Percentiles rank a stretch among this genome's conserved stretches.
phyloP scores from a whole-genome alignment of 2,888 invertebrate species.

The Leptinotarsa rubiginosa region DNA sequence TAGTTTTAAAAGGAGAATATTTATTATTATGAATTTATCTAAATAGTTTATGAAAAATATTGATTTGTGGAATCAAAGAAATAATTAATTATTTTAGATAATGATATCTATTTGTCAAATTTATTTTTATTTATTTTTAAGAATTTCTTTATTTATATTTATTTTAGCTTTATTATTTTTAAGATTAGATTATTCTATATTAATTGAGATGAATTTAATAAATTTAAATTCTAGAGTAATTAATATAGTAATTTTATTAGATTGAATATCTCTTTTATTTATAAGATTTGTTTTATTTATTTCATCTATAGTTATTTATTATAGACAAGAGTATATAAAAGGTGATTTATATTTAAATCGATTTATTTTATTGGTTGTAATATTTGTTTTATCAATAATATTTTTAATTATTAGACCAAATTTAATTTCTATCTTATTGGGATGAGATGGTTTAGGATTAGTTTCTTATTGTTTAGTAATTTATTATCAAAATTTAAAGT shows the following conservation, averaged over 20 bases:
- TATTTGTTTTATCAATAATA: conserved; percentile 77
- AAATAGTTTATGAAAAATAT: conserved; percentile 77
- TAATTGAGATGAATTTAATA: conserved; percentile 53
- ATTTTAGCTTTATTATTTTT: conserved; percentile 65
- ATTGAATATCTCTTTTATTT: conserved; percentile 76
- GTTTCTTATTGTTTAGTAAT: conserved; percentile 80
- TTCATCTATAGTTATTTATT: conserved; percentile 75
- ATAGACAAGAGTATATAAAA: conserved; percentile 74
- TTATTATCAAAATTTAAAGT: conserved; percentile 78
- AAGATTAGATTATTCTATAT: conserved; percentile 59
- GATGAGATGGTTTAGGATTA: conserved; percentile 80
- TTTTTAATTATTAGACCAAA: conserved; percentile 35
- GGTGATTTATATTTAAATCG: conserved; percentile 71
- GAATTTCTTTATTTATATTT: conserved; percentile 68
- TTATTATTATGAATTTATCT: conserved; percentile 70
- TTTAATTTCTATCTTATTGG: conserved; percentile 72
- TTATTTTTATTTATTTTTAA: conserved; percentile 62
- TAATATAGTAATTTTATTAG: conserved; percentile 71
- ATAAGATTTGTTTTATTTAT: conserved; percentile 75
- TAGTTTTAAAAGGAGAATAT: conserved; percentile 70
- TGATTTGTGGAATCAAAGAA: conserved; percentile 77
- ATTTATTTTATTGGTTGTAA: conserved; percentile 74
- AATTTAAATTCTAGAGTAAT: conserved; percentile 66
- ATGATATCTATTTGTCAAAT: conserved; percentile 54
- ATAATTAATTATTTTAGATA: conserved; percentile 68